Conservation (phyloP, 2,888 invertebrate species). For the Apamea crenata region DNA sequence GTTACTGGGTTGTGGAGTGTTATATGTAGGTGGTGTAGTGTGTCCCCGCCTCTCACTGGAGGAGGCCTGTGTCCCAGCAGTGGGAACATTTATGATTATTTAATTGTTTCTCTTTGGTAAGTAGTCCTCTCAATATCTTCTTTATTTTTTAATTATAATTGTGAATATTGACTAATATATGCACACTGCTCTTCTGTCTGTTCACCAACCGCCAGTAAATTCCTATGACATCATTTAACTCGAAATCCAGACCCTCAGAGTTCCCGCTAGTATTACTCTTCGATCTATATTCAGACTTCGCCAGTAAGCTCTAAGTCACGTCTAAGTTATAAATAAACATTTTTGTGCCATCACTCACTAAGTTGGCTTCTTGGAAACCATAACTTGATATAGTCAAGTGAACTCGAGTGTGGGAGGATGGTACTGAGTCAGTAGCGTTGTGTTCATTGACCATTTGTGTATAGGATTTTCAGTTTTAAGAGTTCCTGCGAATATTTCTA, state of each 20-base stretch:
- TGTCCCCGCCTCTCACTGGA: no score
- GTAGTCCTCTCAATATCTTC: background rate
- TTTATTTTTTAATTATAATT: background rate
- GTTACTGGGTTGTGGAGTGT: no score
- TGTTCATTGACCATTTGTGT: slow-evolving; percentile 49
- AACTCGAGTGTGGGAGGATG: slow-evolving; percentile 39
- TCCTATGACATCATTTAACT: slow-evolving; percentile 49
- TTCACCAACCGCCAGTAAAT: background rate
- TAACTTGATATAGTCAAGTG: slow-evolving; percentile 43
- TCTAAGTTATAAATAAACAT: slow-evolving; percentile 64
- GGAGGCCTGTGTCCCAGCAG: no score
- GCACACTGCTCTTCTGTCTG: background rate
- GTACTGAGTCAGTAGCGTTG: slow-evolving; percentile 46
- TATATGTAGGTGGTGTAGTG: background rate
- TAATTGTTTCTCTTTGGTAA: background rate
- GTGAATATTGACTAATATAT: background rate
- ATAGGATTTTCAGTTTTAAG: background rate
- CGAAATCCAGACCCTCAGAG: slow-evolving; percentile 21
- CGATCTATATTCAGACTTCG: slow-evolving; percentile 47
- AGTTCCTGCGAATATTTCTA: background rate
- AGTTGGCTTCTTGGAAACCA: slow-evolving; percentile 52
- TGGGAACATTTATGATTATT: background rate
- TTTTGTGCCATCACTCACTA: slow-evolving; percentile 57
- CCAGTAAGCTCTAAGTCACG: slow-evolving; percentile 59
- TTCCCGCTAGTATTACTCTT: slow-evolving; percentile 43